Evolutionary conservation across 1,140 invertebrate genomes (phyloP), one percentile per base, ranked within the genome.

Genomic region (Oryzaephilus surinamensis): DNA sequence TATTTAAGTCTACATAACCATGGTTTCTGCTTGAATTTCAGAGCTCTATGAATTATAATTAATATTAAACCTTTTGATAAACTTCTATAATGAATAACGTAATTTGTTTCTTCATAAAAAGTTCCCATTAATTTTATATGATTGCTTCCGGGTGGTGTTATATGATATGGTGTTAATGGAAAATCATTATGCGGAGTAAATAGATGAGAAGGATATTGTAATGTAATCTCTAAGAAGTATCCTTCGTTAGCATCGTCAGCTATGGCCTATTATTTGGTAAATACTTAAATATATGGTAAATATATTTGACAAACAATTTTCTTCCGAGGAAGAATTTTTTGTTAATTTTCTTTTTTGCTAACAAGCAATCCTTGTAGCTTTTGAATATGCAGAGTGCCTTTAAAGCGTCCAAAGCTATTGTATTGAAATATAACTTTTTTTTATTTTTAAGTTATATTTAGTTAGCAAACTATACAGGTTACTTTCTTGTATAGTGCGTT

Each of bases 151-250:
- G 43, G 36, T 12, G 44, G 40, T 30, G 19, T 30, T 10, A 36
- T 31, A 27, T 46, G 29, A 69, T 63, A 13, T 20, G 19, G 19
- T 5, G 19, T 8, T 8, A 20, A 20, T 20, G 69, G 70, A 20
- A 70, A 65, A 45, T 70, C 62, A 41, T 58, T 63, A 54, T 74
- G 69, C 2, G n/a, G 4, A 50, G 74, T 58, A 55, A 74, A 73
- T 7, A 74, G 24, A 12, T 62, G 3, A 32, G 48, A 46, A 28
- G 57, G 54, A 51, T 60, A 59, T 38, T 55, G 44, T 35, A 63
- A 46, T 42, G 62, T 57, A 15, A 48, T 62, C 56, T 77, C 71
- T 18, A 76, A 50, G 34, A 75, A 67, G 43, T 66, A 76, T 4
- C 72, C 71, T 27, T 41, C 45, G 17, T 51, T 13, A 40, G 55